Percentiles rank a stretch among this genome's conserved stretches.
These are phyloP conservation scores for Diadromus collaris DNA, from an alignment of 2,888 invertebrate genomes.

Conservation along the genomic window DNA sequence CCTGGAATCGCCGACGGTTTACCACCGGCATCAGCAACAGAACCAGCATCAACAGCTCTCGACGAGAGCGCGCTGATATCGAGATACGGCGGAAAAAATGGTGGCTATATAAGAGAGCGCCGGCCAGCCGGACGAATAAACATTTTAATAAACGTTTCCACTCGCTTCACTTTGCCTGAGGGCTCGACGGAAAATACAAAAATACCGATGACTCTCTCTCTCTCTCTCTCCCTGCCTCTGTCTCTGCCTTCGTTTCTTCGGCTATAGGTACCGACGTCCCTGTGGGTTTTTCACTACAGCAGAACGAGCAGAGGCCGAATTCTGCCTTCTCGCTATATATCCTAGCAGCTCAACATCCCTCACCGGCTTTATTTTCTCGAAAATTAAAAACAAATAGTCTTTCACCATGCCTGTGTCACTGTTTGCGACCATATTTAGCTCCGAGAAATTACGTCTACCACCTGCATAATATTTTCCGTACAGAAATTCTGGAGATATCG, in stretches of 20 bases:
- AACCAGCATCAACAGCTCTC: slow-evolving; percentile 40
- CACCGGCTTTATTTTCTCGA: slow-evolving; percentile 34
- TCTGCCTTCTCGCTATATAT: slow-evolving; percentile 16
- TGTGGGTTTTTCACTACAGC: slow-evolving; percentile 35
- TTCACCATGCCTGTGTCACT: background rate
- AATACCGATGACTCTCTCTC: slow-evolving; percentile 45
- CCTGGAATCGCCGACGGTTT: slow-evolving; percentile 44
- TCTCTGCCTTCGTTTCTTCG: slow-evolving; percentile 19
- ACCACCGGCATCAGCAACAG: slow-evolving; percentile 30
- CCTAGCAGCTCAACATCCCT: background rate
- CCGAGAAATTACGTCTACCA: background rate
- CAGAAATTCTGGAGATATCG: background rate
- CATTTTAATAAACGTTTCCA: slow-evolving; percentile 70
- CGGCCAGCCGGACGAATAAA: slow-evolving; percentile 65
- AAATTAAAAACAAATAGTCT: slow-evolving; percentile 32
- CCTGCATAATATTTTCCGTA: background rate
- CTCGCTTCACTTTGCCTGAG: slow-evolving; percentile 38
- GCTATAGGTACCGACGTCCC: slow-evolving; percentile 4
- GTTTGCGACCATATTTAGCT: background rate
- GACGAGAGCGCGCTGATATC: slow-evolving; percentile 43
- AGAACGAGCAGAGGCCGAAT: slow-evolving; percentile 27
- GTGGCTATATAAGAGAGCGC: slow-evolving; percentile 13
- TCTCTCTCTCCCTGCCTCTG: slow-evolving; percentile 29
- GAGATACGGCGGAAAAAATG: slow-evolving; percentile 47
- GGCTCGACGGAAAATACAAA: slow-evolving; percentile 37